Base-by-base conservation (phyloP, 2,113 vertebrate genomes). In the Protomyctophum bolini region DNA sequence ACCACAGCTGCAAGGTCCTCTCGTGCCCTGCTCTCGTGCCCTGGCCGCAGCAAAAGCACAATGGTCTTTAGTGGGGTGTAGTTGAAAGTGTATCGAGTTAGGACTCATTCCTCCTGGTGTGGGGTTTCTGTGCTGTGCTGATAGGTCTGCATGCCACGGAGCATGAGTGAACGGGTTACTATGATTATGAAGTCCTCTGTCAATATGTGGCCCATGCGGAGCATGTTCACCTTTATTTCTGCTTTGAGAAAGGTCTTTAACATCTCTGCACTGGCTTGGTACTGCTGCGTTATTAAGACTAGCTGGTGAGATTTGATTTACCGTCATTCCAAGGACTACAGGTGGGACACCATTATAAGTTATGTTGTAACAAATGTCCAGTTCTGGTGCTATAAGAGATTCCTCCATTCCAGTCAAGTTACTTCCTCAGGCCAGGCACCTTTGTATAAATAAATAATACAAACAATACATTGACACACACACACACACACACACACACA, bases 381-480 rank as follows among this genome's bases (percentile, higher is more conserved):
- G 6, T 11, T 76, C 47, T 63, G 73, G 33, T 47, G 0, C 56
- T 33, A 71, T 33, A 56, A 70, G n/a, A 14, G 62, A 73, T 63
- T 81, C 74, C 11, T 79, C 62, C 81, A 84, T 86, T 15, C 68
- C 51, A 9, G 15, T 8, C 54, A 41, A 52, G 28, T 21, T 2
- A 29, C 29, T 28, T 58, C 45, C 54, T 28, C 12, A 12, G 51
- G 5, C 7, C 6, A 48, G 48, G 67, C 10, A 21, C 72, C 79
- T 76, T 62, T 4, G 58, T 54, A 7, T 7, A 48, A 45, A 58
- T 2, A 77, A 9, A 54, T 21, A 5, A 63, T 28, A 15, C 49
- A 7, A 10, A 62, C 7, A 58, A 2, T 9, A 15, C 15, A 58
- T 54, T 54, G 56, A 28, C 56, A 58, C 2, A 21, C 11, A 57